These are phyloP conservation scores for Tapirus indicus DNA, from an alignment of 2,797 vertebrate genomes.

Conservation along the genomic window DNA sequence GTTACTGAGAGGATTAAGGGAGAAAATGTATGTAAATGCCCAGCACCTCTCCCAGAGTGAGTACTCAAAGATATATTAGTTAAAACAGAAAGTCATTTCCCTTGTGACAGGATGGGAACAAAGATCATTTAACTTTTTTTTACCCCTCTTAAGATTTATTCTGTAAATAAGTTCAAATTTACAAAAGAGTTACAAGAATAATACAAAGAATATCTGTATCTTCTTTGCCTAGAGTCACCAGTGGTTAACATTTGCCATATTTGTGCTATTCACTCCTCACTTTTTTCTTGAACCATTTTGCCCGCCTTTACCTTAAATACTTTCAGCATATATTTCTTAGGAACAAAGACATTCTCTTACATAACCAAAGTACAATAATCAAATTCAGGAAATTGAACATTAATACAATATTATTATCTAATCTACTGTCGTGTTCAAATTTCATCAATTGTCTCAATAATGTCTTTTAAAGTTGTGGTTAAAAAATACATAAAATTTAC, in stretches of 20 bases:
- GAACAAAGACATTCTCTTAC: constrained; percentile 9
- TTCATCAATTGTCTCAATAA: not conserved
- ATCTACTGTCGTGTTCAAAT: not conserved
- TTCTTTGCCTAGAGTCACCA: not conserved
- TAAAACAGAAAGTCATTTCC: constrained; percentile 3
- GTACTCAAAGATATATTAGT: not conserved
- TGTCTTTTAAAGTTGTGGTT: not conserved
- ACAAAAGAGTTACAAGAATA: not conserved
- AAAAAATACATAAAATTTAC: not conserved
- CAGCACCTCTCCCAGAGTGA: not conserved
- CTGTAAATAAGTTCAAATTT: not conserved
- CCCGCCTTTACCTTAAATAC: not conserved
- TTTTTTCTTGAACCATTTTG: not conserved
- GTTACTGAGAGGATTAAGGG: constrained; percentile 51
- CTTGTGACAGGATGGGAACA: not conserved
- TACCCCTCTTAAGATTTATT: not conserved
- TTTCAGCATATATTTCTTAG: not conserved
- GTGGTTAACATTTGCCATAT: not conserved
- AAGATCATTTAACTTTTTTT: not conserved
- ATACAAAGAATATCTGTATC: not conserved
- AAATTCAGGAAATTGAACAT: constrained; percentile 24
- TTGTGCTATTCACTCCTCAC: not conserved
- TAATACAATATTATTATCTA: not conserved
- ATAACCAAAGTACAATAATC: not conserved
- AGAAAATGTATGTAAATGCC: not conserved